These are phyloP conservation scores for Cryptosula pallasiana DNA, from an alignment of 2,888 invertebrate species.

Conservation along the genomic window DNA sequence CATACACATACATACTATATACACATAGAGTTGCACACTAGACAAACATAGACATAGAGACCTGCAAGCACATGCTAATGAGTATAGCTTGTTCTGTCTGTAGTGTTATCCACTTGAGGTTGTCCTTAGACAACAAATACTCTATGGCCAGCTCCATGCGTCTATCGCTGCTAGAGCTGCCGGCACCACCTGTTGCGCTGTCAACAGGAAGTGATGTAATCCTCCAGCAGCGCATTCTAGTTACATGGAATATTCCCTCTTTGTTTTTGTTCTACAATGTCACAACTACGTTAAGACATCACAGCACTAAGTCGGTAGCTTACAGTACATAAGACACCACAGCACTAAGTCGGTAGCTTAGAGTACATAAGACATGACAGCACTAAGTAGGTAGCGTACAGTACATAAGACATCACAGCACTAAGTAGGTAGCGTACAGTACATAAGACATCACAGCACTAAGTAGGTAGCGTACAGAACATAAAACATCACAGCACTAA, in stretches of 20 bases:
- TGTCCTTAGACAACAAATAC: conserved; percentile 85
- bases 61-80: conserved; percentile 86
- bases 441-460: too few relatives aligned
- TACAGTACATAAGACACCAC: too few relatives aligned
- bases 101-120: conserved; percentile 88
- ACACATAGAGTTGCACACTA: too few relatives aligned
- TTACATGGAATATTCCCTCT: conserved; percentile 85
- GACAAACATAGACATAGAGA: background rate
- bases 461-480: too few relatives aligned
- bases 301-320: too few relatives aligned
- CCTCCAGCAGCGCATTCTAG: conserved; percentile 94
- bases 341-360: too few relatives aligned
- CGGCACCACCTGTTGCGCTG: background rate
- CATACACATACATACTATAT: too few relatives aligned
- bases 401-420: too few relatives aligned
- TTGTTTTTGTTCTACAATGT: conserved; percentile 54
- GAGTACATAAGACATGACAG: too few relatives aligned
- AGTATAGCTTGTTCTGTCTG: conserved; percentile 81
- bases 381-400: too few relatives aligned
- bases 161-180: conserved; percentile 19
- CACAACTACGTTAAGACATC: background rate
- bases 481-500: too few relatives aligned
- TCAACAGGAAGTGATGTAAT: conserved; percentile 66
- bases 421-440: too few relatives aligned
- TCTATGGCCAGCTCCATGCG: conserved; percentile 82